These are phyloP conservation scores for Epicampocera succincta DNA, from an alignment of 2,888 invertebrate genomes.

Conservation along the genomic window DNA sequence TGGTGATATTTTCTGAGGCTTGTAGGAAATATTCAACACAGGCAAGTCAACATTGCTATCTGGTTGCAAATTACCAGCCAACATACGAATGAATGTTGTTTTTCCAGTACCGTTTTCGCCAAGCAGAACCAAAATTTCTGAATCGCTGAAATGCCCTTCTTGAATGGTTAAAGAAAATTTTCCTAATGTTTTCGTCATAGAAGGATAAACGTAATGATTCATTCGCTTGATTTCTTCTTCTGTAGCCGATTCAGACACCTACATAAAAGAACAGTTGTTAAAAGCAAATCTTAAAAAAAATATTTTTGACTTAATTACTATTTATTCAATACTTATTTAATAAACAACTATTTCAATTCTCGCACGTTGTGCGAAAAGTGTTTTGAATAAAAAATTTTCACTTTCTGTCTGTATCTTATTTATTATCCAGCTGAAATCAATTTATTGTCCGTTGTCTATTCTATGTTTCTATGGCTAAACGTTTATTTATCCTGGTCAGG, in stretches of 20 bases:
- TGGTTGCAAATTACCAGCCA: conserved; percentile 96
- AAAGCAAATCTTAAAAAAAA: background rate
- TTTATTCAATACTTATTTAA: no score
- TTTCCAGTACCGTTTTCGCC: conserved; percentile 99
- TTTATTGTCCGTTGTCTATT: no score
- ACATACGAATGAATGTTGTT: conserved; percentile 99
- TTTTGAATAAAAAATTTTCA: no score
- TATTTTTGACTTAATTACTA: no score
- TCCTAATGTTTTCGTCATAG: conserved; percentile 92
- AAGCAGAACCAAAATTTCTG: conserved; percentile 98
- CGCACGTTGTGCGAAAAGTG: no score
- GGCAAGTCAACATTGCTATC: conserved; percentile 89
- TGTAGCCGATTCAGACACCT: conserved; percentile 96
- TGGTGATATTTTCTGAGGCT: conserved; percentile 99
- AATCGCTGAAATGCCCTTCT: conserved; percentile 98
- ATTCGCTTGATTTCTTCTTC: conserved; percentile 98
- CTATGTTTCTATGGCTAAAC: no score
- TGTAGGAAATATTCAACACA: conserved; percentile 98
- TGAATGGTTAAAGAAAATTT: conserved; percentile 89
- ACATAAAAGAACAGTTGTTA: conserved; percentile 24
- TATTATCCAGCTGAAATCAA: no score
- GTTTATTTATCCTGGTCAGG: no score
- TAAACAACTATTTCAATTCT: no score
- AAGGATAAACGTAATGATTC: conserved; percentile 97
- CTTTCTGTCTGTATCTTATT: no score